Conservation (phyloP, 1,140 invertebrate species). For the Halotydeus destructor region DNA sequence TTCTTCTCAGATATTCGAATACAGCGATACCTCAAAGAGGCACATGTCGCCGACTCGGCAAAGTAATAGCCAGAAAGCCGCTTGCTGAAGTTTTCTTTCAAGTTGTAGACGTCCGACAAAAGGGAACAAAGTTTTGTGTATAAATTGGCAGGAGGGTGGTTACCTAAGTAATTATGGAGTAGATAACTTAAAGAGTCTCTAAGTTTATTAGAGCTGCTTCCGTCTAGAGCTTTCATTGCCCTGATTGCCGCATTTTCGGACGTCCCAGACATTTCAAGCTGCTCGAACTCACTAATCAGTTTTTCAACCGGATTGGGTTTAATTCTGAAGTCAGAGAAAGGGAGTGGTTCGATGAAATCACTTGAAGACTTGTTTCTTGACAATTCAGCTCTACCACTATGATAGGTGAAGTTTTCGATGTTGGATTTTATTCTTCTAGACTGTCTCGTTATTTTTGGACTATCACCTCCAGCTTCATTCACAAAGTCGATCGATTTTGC, state of each 20-base stretch:
- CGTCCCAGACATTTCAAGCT: too few relatives aligned
- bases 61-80: constrained; percentile 1
- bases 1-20: constrained; percentile 4
- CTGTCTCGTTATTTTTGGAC: neutral
- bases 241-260: neutral
- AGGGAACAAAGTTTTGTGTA: constrained; percentile 1
- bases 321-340: too few relatives aligned
- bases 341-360: neutral
- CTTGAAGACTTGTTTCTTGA: too few relatives aligned
- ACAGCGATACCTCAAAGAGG: constrained; percentile 4
- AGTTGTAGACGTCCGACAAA: constrained; percentile 1
- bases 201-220: neutral
- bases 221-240: neutral
- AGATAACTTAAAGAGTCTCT: neutral
- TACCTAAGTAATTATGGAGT: neutral
- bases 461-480: neutral
- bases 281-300: neutral
- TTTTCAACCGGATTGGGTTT: too few relatives aligned
- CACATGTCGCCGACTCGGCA: neutral
- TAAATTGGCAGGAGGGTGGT: constrained; percentile 1
- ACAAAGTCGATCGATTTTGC: neutral
- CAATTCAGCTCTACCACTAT: too few relatives aligned
- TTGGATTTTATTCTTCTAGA: too few relatives aligned
- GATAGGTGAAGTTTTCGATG: too few relatives aligned
- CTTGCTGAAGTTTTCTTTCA: neutral